Conservation (phyloP, 2,888 invertebrate genomes). For the Monopis laevigella region DNA sequence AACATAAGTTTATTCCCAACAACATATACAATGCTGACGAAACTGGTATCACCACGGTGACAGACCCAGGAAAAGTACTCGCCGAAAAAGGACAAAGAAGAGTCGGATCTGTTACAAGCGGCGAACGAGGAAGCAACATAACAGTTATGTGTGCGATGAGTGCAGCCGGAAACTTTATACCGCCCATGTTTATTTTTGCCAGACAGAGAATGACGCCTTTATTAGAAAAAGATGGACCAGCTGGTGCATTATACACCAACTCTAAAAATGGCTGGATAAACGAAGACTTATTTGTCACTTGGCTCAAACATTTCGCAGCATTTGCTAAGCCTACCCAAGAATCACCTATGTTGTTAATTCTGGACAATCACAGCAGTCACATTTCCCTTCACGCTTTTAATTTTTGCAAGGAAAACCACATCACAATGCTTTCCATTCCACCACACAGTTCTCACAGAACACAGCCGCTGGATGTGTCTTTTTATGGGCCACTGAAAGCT, state of each 20-base stretch:
- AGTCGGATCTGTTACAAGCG: conserved; percentile 25
- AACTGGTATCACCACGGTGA: conserved; percentile 21
- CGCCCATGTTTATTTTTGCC: conserved; percentile 17
- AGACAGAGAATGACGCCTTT: conserved; percentile 21
- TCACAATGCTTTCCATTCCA: conserved; percentile 23
- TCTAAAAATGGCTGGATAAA: conserved; percentile 29
- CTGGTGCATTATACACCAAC: conserved; percentile 24
- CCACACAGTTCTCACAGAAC: conserved; percentile 22
- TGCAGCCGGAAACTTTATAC: conserved; percentile 17
- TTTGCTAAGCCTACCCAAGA: conserved; percentile 27
- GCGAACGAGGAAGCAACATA: conserved; percentile 25
- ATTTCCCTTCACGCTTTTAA: conserved; percentile 22
- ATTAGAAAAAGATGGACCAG: conserved; percentile 5
- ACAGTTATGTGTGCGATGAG: conserved; percentile 20
- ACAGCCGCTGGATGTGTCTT: no score
- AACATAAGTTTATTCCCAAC: conserved; percentile 13
- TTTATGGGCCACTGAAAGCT: conserved; percentile 21
- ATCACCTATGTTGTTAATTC: conserved; percentile 28
- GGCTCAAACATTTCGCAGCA: conserved; percentile 25
- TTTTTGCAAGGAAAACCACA: conserved; percentile 23
- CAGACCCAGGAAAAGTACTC: conserved; percentile 27
- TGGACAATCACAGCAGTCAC: conserved; percentile 24
- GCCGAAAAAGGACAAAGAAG: conserved; percentile 27
- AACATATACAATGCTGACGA: conserved; percentile 23
- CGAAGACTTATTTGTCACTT: conserved; percentile 22